These are phyloP conservation scores for Drosophila tsacasi DNA, from an alignment of 1,140 invertebrate species.

Conservation along the genomic window DNA sequence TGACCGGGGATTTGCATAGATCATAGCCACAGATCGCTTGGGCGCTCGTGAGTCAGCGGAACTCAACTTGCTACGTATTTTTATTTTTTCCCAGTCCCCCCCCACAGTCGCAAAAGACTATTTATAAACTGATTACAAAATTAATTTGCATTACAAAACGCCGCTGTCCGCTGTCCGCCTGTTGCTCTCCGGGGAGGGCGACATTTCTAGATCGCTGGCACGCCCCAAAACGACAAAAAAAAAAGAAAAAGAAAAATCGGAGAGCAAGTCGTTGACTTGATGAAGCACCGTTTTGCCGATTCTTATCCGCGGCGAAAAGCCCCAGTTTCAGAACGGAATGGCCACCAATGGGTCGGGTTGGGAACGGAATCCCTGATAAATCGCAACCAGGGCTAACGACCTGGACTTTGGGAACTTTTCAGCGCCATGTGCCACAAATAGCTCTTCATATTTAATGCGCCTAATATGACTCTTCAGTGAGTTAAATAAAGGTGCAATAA, in stretches of 20 bases:
- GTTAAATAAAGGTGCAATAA: conserved; percentile 42
- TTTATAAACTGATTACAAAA: conserved; percentile 73
- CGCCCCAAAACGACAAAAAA: conserved; percentile 39
- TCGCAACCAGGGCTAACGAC: conserved; percentile 67
- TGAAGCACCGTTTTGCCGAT: conserved; percentile 50
- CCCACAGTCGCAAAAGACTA: conserved; percentile 27
- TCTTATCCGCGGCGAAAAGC: conserved; percentile 30
- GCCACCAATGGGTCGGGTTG: conserved; percentile 9
- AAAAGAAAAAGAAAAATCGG: background rate
- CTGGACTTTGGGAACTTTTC: conserved; percentile 36
- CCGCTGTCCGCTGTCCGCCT: conserved; percentile 7
- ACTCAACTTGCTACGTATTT: conserved; percentile 28
- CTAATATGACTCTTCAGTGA: conserved; percentile 38
- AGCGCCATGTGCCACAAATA: conserved; percentile 35
- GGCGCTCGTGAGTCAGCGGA: conserved; percentile 59
- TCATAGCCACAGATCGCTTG: conserved; percentile 27
- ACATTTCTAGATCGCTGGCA: conserved; percentile 66
- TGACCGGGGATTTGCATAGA: conserved; percentile 68
- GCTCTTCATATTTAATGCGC: conserved; percentile 18
- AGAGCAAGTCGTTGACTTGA: conserved; percentile 75
- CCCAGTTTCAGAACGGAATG: background rate
- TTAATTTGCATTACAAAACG: conserved; percentile 75
- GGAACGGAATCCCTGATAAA: conserved; percentile 58
- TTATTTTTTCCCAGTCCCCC: conserved; percentile 34
- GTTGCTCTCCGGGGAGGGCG: conserved; percentile 21